Percentiles rank a stretch among this genome's conserved stretches.
These are phyloP conservation scores for Campoletis raptor DNA, from an alignment of 2,888 invertebrate genomes.

Conservation along the genomic window DNA sequence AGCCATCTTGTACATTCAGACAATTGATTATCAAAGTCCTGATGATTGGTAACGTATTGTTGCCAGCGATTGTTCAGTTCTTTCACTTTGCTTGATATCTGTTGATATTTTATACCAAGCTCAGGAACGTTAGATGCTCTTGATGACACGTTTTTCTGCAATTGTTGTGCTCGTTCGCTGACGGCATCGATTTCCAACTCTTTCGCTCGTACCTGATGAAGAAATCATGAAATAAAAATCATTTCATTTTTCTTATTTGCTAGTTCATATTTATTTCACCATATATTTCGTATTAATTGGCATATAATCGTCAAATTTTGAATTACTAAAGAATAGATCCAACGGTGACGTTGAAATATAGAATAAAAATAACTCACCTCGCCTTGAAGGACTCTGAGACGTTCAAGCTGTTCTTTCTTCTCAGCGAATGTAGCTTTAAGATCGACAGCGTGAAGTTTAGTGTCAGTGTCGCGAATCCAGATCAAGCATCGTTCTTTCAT, in stretches of 20 bases:
- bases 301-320: too few relatives aligned
- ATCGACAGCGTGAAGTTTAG: conserved; percentile 94
- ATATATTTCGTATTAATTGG: too few relatives aligned
- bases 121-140: conserved; percentile 95
- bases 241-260: neutral
- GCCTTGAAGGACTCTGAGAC: conserved; percentile 92
- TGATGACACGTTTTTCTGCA: conserved; percentile 91
- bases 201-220: conserved; percentile 89
- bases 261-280: too few relatives aligned
- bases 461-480: conserved; percentile 96
- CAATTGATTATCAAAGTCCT: conserved; percentile 93
- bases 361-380: conserved; percentile 84
- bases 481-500: conserved; percentile 93
- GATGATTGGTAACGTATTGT: conserved; percentile 94
- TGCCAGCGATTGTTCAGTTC: conserved; percentile 97
- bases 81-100: conserved; percentile 95
- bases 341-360: neutral
- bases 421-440: conserved; percentile 92
- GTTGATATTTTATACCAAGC: conserved; percentile 96
- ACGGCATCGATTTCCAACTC: conserved; percentile 97
- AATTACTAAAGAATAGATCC: too few relatives aligned
- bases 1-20: conserved; percentile 94
- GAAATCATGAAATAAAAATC: neutral
- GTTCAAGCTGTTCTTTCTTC: conserved; percentile 94
- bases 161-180: conserved; percentile 94